These are phyloP conservation scores for Erebia aethiops DNA, from an alignment of 2,888 invertebrate genomes.

Conservation along the genomic window DNA sequence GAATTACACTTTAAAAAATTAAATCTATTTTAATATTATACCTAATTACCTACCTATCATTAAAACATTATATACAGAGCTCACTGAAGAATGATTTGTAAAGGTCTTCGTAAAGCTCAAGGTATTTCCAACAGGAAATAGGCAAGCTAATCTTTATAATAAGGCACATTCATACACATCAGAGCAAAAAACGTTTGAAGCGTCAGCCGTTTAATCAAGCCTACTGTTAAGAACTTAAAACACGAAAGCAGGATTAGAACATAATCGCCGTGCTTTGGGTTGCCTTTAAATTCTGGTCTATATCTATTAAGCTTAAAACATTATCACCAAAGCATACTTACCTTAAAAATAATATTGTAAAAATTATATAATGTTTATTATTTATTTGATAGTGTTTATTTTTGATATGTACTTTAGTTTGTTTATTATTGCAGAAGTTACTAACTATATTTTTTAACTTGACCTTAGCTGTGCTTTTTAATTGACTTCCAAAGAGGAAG, in stretches of 20 bases:
- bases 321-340: no score
- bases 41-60: no score
- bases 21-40: no score
- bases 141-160: conserved; percentile 27
- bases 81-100: neutral
- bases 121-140: neutral
- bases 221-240: neutral
- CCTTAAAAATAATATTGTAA: no score
- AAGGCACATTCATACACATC: conserved; percentile 26
- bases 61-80: neutral
- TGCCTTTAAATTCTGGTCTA: neutral
- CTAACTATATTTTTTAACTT: no score
- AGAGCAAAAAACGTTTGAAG: conserved; percentile 14
- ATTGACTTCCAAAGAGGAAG: no score
- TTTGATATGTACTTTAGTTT: no score
- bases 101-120: neutral
- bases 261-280: conserved; percentile 6
- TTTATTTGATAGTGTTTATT: no score
- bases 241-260: conserved; percentile 7
- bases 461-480: no score
- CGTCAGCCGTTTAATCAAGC: conserved; percentile 17
- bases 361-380: no score
- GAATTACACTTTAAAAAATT: no score
- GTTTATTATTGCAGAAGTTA: no score
- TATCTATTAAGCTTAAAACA: neutral